Base-by-base conservation (phyloP, 2,113 vertebrate species). In the Dasyornis broadbenti region DNA sequence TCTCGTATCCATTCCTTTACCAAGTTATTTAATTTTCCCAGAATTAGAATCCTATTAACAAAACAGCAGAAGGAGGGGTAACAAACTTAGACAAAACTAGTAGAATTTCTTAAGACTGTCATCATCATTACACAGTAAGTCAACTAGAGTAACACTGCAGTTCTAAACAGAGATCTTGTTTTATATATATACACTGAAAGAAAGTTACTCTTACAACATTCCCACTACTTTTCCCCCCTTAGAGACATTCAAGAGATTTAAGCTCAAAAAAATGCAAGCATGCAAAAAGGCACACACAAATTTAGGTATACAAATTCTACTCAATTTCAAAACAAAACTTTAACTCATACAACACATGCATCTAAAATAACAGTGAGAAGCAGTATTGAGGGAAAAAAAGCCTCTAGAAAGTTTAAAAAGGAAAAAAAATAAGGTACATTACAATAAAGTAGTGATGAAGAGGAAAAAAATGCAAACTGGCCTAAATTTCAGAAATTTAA, bases 1-100 rank as follows among this genome's bases (percentile, higher is more conserved):
- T 99, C 98, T 59, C 97, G 98, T 90, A 99, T 99, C 98, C 99
- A 99, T 86, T 99, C 98, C 95, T 98, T 99, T 71, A 98, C 99
- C 86, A 99, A 95, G 59, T 98, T 98, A 97, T 99, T 99, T 95
- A 99, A 86, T 95, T 98, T 98, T 75, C 98, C 98, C 97, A 99
- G 96, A 97, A 99, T 98, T 73, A 98, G 97, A 97, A 99, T 99
- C 98, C 98, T 99, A 94, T 97, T 88, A 86, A 96, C 69, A 92
- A 93, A 98, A 89, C 61, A 97, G 28, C 35, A 96, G 40, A 94
- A 91, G 79, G 35, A 68, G 9, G 60, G 13, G 59, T 76, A 66
- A 94, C 9, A 8, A 85, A 56, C 16, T 77, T 17, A 66, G 6
- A 85, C 6, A 21, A 83, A 85, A 75, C 19, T 16, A 75, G 17